A percentile compares a stretch with the other conserved stretches of the same genome.
phyloP scores from a whole-genome alignment of 2,888 invertebrate species.

The Orchesellides sinensis region DNA sequence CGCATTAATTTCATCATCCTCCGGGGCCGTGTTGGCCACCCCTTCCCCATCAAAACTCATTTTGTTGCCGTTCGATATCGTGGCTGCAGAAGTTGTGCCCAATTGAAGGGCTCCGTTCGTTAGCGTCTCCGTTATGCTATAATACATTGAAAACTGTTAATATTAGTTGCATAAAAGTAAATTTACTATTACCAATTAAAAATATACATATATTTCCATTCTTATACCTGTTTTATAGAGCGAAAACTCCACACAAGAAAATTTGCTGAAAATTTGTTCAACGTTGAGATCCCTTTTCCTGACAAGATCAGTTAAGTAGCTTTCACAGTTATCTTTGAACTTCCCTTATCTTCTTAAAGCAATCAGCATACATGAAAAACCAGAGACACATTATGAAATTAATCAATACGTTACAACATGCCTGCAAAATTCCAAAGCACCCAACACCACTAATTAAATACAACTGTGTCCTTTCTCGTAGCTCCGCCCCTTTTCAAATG shows the following conservation, averaged over 20 bases:
- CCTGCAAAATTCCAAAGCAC: too few relatives aligned
- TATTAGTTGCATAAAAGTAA: background rate
- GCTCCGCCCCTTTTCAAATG: too few relatives aligned
- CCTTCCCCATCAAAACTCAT: constrained; percentile 72
- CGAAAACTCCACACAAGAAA: background rate
- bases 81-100: constrained; percentile 50
- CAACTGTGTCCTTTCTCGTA: too few relatives aligned
- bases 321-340: background rate
- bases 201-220: background rate
- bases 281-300: background rate
- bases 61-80: constrained; percentile 59
- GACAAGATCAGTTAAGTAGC: too few relatives aligned
- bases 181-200: background rate
- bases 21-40: constrained; percentile 54
- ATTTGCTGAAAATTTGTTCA: background rate
- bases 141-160: background rate
- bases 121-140: constrained; percentile 51
- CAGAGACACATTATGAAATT: background rate
- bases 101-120: constrained; percentile 65
- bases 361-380: background rate
- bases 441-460: too few relatives aligned
- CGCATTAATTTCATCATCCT: constrained; percentile 73
- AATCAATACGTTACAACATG: too few relatives aligned
- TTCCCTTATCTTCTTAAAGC: background rate
- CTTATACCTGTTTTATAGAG: too few relatives aligned